Percentiles rank a stretch among this genome's conserved stretches.
Conservation (phyloP, 2,113 vertebrate species). For the Myotis brandtii region DNA sequence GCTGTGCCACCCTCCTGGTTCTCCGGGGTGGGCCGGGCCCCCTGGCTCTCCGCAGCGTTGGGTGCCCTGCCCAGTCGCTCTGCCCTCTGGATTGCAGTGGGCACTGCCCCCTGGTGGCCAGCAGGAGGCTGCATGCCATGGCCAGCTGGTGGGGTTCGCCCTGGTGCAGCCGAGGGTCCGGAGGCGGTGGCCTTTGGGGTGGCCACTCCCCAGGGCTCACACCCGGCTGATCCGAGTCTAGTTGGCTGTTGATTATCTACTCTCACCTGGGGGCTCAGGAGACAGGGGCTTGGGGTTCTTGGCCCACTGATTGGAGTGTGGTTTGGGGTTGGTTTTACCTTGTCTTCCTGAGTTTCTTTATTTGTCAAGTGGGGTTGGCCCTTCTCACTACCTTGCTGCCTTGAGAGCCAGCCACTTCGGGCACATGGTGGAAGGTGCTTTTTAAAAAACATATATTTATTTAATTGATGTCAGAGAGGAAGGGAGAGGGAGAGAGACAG, state of each 20-base stretch:
- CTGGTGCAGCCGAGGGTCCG: rapidly evolving
- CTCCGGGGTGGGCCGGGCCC: too few species aligned
- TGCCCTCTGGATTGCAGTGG: not conserved
- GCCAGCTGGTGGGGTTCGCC: rapidly evolving
- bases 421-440: not conserved
- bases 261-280: rapidly evolving
- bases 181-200: rapidly evolving
- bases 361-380: rapidly evolving
- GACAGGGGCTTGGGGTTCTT: rapidly evolving
- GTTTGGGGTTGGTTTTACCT: rapidly evolving
- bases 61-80: not conserved
- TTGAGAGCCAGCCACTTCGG: rapidly evolving
- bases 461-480: too few species aligned
- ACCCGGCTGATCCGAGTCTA: rapidly evolving
- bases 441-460: too few species aligned
- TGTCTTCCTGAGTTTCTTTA: not conserved
- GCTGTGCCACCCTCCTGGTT: too few species aligned
- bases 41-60: not conserved
- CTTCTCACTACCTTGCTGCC: rapidly evolving
- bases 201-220: not conserved
- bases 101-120: conserved; percentile 51
- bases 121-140: rapidly evolving
- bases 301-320: rapidly evolving
- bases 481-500: too few species aligned
- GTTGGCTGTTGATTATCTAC: rapidly evolving